Conservation (phyloP, 1,140 invertebrate genomes). For the Phymorhynchus buccinoides region DNA sequence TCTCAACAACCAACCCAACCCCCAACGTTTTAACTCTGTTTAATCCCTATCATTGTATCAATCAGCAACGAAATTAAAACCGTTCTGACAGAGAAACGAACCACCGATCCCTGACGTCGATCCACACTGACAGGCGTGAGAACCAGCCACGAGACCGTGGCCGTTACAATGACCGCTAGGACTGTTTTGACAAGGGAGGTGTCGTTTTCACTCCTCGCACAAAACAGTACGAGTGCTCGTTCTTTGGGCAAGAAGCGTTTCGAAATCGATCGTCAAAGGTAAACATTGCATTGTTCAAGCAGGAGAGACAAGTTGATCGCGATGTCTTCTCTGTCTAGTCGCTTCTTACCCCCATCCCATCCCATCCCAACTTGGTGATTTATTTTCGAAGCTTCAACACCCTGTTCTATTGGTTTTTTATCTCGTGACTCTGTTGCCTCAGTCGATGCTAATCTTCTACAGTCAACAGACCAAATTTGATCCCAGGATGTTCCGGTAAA, state of each 20-base stretch:
- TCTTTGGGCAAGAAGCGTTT: neutral
- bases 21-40: neutral
- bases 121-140: neutral
- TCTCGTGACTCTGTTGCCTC: too few relatives aligned
- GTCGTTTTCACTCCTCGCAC: neutral
- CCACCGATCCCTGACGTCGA: neutral
- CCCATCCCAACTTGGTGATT: too few relatives aligned
- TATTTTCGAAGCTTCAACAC: too few relatives aligned
- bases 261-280: too few relatives aligned
- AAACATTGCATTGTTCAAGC: too few relatives aligned
- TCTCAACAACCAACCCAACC: neutral
- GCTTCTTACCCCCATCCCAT: too few relatives aligned
- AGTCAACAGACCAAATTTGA: too few relatives aligned
- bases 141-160: neutral
- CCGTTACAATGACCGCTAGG: neutral
- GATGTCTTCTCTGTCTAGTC: too few relatives aligned
- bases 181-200: neutral
- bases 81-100: neutral
- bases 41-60: neutral
- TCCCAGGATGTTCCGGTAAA: too few relatives aligned
- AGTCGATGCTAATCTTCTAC: too few relatives aligned
- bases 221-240: neutral
- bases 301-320: too few relatives aligned
- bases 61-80: neutral
- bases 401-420: too few relatives aligned